A percentile compares a stretch with the other conserved stretches of the same genome.
phyloP scores from a whole-genome alignment of 2,888 invertebrate genomes.

The Trachelus troglodyta region DNA sequence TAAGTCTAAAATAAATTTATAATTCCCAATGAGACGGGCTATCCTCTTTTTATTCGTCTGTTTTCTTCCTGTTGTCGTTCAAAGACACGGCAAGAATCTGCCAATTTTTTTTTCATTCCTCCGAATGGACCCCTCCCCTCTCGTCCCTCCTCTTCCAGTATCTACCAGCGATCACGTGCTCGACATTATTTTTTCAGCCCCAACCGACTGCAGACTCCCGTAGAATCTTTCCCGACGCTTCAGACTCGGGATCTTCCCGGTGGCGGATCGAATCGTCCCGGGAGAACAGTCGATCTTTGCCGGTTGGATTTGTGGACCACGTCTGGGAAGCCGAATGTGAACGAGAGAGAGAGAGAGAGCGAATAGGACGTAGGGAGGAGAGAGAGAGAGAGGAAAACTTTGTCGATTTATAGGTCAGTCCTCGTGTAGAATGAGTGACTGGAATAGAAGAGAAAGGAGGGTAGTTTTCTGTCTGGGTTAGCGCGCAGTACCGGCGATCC shows the following conservation, averaged over 20 bases:
- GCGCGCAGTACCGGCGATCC: conserved; percentile 26
- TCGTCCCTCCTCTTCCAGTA: neutral
- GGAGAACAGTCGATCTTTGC: neutral
- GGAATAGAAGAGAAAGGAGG: neutral
- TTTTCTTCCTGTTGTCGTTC: neutral
- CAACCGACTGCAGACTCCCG: too few relatives aligned
- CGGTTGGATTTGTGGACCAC: neutral
- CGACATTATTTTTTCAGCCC: neutral
- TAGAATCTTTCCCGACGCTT: neutral
- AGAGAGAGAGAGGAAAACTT: conserved; percentile 21
- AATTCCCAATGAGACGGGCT: too few relatives aligned
- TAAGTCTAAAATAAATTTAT: too few relatives aligned
- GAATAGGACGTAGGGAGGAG: conserved; percentile 10
- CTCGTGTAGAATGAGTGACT: conserved; percentile 12
- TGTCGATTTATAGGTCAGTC: conserved; percentile 36
- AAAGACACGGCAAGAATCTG: neutral
- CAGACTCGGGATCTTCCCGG: neutral
- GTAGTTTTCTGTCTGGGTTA: neutral
- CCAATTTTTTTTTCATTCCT: neutral
- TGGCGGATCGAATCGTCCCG: neutral
- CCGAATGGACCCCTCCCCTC: neutral
- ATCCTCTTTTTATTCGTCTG: neutral
- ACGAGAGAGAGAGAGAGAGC: conserved; percentile 11
- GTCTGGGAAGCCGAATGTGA: neutral
- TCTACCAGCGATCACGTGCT: neutral